These are phyloP conservation scores for Callyntrura guangdongensis DNA, from an alignment of 2,888 invertebrate species.

Conservation along the genomic window DNA sequence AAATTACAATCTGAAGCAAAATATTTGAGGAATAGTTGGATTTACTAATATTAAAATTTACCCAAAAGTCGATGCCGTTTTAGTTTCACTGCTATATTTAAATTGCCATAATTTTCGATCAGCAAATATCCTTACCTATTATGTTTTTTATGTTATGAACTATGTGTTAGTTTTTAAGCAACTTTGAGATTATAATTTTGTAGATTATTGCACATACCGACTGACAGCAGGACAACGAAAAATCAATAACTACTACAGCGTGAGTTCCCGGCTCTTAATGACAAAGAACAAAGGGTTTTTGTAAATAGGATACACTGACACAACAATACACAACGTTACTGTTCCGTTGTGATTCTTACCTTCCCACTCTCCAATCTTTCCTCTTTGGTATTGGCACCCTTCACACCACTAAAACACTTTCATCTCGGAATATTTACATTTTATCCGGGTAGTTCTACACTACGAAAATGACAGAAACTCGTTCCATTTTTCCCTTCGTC, in stretches of 20 bases:
- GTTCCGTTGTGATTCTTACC: background rate
- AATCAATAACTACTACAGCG: background rate
- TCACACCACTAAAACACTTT: background rate
- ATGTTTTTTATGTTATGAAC: no score
- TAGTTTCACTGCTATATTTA: no score
- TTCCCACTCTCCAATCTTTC: background rate
- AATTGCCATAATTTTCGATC: no score
- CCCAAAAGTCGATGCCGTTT: no score
- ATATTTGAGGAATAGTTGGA: no score
- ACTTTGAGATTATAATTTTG: no score
- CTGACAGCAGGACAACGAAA: background rate
- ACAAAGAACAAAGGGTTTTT: background rate
- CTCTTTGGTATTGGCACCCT: background rate
- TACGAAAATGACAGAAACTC: background rate
- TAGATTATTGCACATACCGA: constrained; percentile 13
- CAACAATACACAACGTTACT: background rate
- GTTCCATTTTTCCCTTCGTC: constrained; percentile 5
- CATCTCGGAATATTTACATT: constrained; percentile 45
- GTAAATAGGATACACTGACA: background rate
- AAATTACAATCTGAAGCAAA: no score
- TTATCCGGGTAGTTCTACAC: background rate
- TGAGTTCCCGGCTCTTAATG: background rate
- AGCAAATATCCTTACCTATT: no score
- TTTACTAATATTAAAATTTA: no score
- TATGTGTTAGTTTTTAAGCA: no score